Conservation (phyloP, 2,888 invertebrate genomes). For the Notocelia uddmanniana region DNA sequence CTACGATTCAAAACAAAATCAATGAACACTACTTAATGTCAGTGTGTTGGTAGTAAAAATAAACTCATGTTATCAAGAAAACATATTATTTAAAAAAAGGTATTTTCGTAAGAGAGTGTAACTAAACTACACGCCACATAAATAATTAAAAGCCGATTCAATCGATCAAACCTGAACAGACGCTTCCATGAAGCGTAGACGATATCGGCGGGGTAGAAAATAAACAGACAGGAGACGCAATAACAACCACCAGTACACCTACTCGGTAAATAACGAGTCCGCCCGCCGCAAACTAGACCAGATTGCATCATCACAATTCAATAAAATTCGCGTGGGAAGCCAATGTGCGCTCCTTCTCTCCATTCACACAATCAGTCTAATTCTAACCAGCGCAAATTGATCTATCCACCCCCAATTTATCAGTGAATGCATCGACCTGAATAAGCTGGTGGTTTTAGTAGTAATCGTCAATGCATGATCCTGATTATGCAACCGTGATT, state of each 20-base stretch:
- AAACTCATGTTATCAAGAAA: background rate
- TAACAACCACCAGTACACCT: constrained; percentile 33
- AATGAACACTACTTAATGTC: too few relatives aligned
- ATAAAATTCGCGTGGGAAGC: constrained; percentile 70
- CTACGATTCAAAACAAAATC: too few relatives aligned
- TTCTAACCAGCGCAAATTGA: constrained; percentile 56
- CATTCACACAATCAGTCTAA: constrained; percentile 57
- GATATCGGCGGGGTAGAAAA: constrained; percentile 12
- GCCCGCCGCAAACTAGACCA: constrained; percentile 52
- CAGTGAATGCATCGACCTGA: constrained; percentile 49
- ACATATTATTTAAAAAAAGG: too few relatives aligned
- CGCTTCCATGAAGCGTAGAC: constrained; percentile 8
- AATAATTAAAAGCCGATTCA: background rate
- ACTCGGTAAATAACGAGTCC: constrained; percentile 49
- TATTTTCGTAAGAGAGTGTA: background rate
- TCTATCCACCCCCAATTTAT: constrained; percentile 31
- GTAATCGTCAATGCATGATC: constrained; percentile 68
- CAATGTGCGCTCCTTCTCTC: constrained; percentile 67
- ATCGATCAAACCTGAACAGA: background rate
- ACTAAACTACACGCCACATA: background rate
- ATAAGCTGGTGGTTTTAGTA: constrained; percentile 55
- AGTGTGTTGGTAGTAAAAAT: background rate
- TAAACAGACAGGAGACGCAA: constrained; percentile 25
- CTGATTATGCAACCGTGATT: constrained; percentile 74
- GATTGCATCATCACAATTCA: constrained; percentile 68